phyloP scores from a whole-genome alignment of 2,888 invertebrate species.

The Cephus rjabovi region DNA sequence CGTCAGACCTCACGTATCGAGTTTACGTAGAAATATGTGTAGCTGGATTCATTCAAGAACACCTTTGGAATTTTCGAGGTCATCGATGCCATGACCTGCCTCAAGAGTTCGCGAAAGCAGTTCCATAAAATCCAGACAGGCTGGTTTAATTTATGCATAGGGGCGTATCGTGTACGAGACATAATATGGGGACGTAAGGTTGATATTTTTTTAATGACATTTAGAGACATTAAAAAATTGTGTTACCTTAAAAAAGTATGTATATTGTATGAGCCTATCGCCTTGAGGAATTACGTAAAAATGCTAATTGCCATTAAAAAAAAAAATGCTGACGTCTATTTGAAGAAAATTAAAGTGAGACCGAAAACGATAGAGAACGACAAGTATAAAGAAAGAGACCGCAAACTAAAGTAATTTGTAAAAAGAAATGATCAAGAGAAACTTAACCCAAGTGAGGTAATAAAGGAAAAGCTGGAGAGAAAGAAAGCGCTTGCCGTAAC shows the following conservation, averaged over 20 bases:
- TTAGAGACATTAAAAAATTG: background rate
- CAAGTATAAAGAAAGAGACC: background rate
- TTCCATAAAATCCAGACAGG: slow-evolving; percentile 42
- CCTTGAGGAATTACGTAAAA: background rate
- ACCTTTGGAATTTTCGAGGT: slow-evolving; percentile 30
- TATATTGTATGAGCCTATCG: background rate
- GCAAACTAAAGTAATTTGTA: background rate
- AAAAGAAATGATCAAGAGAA: background rate
- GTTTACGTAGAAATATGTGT: background rate
- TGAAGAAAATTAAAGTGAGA: background rate
- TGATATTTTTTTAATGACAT: background rate
- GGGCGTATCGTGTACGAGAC: background rate
- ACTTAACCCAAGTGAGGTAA: background rate
- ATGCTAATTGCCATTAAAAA: background rate
- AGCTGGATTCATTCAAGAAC: background rate
- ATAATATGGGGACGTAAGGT: background rate
- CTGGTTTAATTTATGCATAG: slow-evolving; percentile 43
- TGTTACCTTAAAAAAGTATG: background rate
- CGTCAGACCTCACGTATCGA: background rate
- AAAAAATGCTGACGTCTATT: background rate
- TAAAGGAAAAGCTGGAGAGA: background rate
- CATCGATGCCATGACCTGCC: slow-evolving; percentile 47
- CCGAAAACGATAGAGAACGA: background rate
- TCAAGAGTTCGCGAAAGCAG: slow-evolving; percentile 48
- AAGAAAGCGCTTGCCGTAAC: background rate